Percentiles rank a stretch among this genome's conserved stretches.
These are phyloP conservation scores for Peromyscus polionotus DNA, from an alignment of 2,113 vertebrate species.

Conservation along the genomic window DNA sequence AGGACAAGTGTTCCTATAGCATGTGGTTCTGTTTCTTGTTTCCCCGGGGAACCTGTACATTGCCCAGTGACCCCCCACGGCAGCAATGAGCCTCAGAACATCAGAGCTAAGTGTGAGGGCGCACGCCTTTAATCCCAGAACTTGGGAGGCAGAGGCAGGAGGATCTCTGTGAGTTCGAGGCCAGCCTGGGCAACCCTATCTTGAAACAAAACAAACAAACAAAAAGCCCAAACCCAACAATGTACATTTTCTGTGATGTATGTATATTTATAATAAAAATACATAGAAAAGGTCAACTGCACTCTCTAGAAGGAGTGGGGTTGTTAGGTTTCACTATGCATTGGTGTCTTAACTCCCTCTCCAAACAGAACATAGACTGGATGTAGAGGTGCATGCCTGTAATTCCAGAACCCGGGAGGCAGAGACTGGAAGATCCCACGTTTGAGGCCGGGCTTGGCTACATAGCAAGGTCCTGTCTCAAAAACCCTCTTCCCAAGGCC, in stretches of 20 bases:
- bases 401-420: not conserved
- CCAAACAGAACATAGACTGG: not conserved
- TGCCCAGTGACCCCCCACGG: not conserved
- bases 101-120: not conserved
- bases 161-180: not conserved
- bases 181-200: not conserved
- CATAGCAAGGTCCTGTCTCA: not conserved
- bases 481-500: not conserved
- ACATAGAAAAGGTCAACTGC: not conserved
- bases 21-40: not conserved
- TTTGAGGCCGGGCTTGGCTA: not conserved
- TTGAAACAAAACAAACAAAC: not conserved
- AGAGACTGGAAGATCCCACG: not conserved
- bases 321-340: too few relatives aligned
- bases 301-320: not conserved
- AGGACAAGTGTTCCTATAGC: not conserved
- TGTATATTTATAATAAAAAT: not conserved
- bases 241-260: not conserved
- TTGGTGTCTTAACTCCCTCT: not conserved
- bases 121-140: not conserved
- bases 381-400: not conserved
- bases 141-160: not conserved
- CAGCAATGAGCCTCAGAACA: not conserved
- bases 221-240: not conserved
- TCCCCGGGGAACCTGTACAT: not conserved